Evolutionary conservation across 2,113 vertebrate genomes (phyloP).

Genomic region (Syngnathus floridae): DNA sequence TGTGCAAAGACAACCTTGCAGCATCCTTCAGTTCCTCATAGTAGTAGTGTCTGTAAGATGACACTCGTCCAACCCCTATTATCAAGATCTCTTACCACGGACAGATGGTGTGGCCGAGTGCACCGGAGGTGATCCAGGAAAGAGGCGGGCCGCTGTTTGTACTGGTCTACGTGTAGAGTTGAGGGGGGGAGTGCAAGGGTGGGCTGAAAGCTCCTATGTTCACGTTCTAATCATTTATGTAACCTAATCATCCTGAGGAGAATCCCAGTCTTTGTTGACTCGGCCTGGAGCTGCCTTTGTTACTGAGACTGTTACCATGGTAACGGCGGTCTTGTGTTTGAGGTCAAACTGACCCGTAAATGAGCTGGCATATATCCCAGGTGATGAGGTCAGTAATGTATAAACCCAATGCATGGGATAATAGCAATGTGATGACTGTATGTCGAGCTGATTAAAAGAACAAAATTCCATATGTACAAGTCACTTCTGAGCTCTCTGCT

Average conservation of each 20-base stretch:
- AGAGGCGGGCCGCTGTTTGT: slow-evolving; percentile 1
- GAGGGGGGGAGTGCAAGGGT: slow-evolving; percentile 30
- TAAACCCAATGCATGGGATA: slow-evolving; percentile 13
- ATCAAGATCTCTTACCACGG: slow-evolving; percentile 37
- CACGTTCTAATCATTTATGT: slow-evolving; percentile 50
- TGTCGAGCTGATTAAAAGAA: slow-evolving; percentile 11
- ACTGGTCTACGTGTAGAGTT: slow-evolving; percentile 6
- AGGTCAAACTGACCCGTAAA: slow-evolving; percentile 24
- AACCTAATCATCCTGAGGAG: slow-evolving; percentile 59
- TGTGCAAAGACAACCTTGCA: neutral
- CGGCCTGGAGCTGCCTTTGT: slow-evolving; percentile 40
- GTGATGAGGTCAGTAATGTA: slow-evolving; percentile 13
- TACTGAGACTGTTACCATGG: slow-evolving; percentile 46
- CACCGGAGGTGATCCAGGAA: slow-evolving; percentile 5
- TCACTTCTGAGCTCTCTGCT: neutral
- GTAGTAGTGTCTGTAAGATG: slow-evolving; percentile 37
- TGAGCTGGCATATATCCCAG: slow-evolving; percentile 8
- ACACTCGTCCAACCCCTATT: slow-evolving; percentile 16
- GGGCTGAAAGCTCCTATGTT: slow-evolving; percentile 29
- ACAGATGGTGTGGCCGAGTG: slow-evolving; percentile 44
- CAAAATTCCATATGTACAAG: neutral
- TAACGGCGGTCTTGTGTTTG: slow-evolving; percentile 41
- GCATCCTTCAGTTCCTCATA: neutral
- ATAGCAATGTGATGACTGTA: slow-evolving; percentile 12
- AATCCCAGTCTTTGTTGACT: slow-evolving; percentile 56